Evolutionary conservation across 2,797 vertebrate genomes (phyloP).

Genomic region (Lagocephalus sceleratus): DNA sequence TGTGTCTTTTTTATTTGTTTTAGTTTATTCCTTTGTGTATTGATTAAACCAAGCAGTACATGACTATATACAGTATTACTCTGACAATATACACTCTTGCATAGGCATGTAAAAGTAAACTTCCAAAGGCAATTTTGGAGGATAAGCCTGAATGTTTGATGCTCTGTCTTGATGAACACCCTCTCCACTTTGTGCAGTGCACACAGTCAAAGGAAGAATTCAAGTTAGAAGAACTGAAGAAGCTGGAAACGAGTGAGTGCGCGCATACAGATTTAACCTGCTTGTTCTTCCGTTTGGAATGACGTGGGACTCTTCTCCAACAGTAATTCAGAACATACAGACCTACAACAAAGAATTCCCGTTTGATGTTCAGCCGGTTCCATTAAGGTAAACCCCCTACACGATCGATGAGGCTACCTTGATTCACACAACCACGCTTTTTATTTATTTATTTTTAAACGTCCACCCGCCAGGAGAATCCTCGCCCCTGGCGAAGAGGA

Average conservation of each 20-base stretch:
- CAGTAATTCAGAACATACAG: conserved; percentile 93
- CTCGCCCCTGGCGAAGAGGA: conserved; percentile 97
- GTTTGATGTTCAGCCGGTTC: conserved; percentile 96
- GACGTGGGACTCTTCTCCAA: background rate
- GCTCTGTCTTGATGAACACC: background rate
- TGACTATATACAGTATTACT: too few species aligned
- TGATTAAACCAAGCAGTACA: too few species aligned
- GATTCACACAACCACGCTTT: background rate
- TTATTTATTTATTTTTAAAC: background rate
- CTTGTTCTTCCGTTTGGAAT: background rate
- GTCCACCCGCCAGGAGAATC: conserved; percentile 82
- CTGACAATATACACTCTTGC: too few species aligned
- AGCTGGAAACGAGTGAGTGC: conserved; percentile 92
- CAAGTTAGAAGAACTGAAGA: conserved; percentile 95
- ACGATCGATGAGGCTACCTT: too few species aligned
- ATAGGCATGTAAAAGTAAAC: too few species aligned
- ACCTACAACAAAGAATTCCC: conserved; percentile 97
- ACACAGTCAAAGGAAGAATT: conserved; percentile 91
- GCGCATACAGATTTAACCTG: background rate
- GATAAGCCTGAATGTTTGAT: background rate
- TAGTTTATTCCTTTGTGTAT: background rate
- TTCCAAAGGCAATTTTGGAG: too few species aligned
- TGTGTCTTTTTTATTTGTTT: conserved; percentile 32
- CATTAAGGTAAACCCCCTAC: conserved; percentile 82
- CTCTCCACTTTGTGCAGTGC: conserved; percentile 70